Percentiles rank a stretch among this genome's conserved stretches.
phyloP scores from a whole-genome alignment of 2,113 vertebrate species.

The Anthoscopus minutus region DNA sequence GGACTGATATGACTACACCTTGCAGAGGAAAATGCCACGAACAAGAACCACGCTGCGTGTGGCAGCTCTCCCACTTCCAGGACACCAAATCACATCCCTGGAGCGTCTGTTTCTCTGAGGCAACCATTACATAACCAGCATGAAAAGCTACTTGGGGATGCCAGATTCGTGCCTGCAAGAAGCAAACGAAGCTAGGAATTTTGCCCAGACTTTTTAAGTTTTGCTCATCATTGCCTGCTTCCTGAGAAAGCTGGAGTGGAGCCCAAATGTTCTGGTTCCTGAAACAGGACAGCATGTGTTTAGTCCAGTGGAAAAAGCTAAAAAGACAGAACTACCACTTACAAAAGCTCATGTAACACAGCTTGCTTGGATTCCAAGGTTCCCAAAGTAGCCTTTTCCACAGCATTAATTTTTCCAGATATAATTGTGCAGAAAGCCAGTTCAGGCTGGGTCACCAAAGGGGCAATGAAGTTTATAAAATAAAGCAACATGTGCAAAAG shows the following conservation, averaged over 20 bases:
- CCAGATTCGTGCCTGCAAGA: background rate
- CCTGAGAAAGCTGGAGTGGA: background rate
- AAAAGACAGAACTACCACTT: background rate
- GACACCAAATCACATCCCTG: background rate
- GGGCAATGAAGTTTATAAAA: background rate
- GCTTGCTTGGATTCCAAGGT: background rate
- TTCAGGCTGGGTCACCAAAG: background rate
- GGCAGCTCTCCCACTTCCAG: conserved; percentile 44
- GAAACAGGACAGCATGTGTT: conserved; percentile 10
- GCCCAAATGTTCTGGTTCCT: background rate
- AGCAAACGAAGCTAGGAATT: background rate
- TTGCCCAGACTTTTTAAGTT: conserved; percentile 32
- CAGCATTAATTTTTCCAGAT: background rate
- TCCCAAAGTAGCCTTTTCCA: background rate
- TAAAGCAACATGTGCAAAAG: background rate
- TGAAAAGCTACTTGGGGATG: background rate
- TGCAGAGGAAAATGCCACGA: background rate
- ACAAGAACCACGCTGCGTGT: background rate
- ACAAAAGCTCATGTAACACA: background rate
- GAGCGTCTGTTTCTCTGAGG: background rate
- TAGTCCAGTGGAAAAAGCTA: conserved; percentile 9
- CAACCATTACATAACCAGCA: background rate
- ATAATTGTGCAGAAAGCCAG: background rate
- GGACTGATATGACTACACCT: background rate
- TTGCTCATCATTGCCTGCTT: background rate